Base-by-base conservation (phyloP, 1,140 invertebrate species). In the Gonioctena quinquepunctata region DNA sequence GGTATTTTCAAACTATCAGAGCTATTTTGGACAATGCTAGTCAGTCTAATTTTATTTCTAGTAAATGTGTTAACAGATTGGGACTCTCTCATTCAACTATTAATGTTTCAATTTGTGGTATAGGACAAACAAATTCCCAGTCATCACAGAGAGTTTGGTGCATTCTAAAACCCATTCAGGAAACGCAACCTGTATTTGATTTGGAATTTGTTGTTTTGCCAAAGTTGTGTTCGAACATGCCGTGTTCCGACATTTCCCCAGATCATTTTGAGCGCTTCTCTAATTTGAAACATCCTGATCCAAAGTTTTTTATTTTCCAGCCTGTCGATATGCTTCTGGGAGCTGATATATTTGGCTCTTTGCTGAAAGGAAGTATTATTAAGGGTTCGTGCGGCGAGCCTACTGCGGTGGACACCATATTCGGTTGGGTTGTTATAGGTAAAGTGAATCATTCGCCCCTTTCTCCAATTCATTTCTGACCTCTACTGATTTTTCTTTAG, bases 291-390 rank as follows among this genome's bases (percentile, higher is more conserved):
- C 21, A 19, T 13, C 48, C 64, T 25, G 48, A 66, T 18, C 8
- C 7, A 23, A 22, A 26, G 7, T 66, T 66, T 56, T 2, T 21
- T 23, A 54, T n/a, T 25, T 16, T 50, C 1, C 22, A 16, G 22
- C 21, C 48, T 2, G 42, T 66, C 11, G 64, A 66, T 22, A 25
- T 66, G 22, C 50, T 66, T 6, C 16, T 66, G n/a, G 64, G 64
- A 26, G 42, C 64, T 2, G 48, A 25, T 54, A 56, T 54, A 23
- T 66, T 66, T 54, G 3, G n/a, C 1, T 23, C 16, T 56, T 19
- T 56, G 16, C 16, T 56, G 16, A n/a, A 22, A 56, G 21, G 22
- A 4, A 21, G 54, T 19, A 11, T 1, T 56, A 21, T 56, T 19
- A 56, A 1, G 2, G 54, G 54, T 19, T 11, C 11, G 16, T 11